phyloP scores from a whole-genome alignment of 2,888 invertebrate species.

The Drosophila melanosoma region DNA sequence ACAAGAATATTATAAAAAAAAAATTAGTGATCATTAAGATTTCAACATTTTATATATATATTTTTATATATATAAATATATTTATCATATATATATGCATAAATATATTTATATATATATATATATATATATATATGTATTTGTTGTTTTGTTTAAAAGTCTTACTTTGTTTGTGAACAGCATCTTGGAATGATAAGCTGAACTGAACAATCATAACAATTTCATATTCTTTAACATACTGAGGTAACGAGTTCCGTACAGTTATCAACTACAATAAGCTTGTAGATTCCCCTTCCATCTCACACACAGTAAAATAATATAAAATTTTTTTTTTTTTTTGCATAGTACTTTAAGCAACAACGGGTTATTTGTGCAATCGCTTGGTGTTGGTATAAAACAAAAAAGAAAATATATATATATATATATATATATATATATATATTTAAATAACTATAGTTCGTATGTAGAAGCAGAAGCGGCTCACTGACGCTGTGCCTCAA shows the following conservation, averaged over 20 bases:
- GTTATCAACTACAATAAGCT: conserved; percentile 4
- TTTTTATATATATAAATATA: not conserved
- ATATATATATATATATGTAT: conserved; percentile 5
- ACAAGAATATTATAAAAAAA: conserved; percentile 4
- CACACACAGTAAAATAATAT: conserved; percentile 29
- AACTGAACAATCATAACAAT: conserved; percentile 5
- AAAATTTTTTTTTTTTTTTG: conserved; percentile 49
- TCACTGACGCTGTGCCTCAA: conserved; percentile 14
- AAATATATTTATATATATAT: conserved; percentile 2
- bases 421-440: conserved; percentile 6
- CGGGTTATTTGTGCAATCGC: conserved; percentile 95
- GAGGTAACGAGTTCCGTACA: not conserved
- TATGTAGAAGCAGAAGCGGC: conserved; percentile 7
- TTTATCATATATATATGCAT: not conserved
- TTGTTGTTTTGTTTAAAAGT: conserved; percentile 29
- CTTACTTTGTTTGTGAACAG: conserved; percentile 72
- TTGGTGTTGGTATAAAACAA: conserved; percentile 86
- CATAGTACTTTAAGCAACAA: conserved; percentile 83
- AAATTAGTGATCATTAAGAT: conserved; percentile 12
- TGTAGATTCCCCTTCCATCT: not conserved
- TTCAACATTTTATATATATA: conserved; percentile 1
- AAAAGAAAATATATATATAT: conserved; percentile 34
- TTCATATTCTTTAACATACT: not conserved
- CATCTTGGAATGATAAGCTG: conserved; percentile 38
- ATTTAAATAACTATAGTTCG: conserved; percentile 22